Base-by-base conservation (phyloP, 1,140 invertebrate species). In the Stegodyphus mimosarum region DNA sequence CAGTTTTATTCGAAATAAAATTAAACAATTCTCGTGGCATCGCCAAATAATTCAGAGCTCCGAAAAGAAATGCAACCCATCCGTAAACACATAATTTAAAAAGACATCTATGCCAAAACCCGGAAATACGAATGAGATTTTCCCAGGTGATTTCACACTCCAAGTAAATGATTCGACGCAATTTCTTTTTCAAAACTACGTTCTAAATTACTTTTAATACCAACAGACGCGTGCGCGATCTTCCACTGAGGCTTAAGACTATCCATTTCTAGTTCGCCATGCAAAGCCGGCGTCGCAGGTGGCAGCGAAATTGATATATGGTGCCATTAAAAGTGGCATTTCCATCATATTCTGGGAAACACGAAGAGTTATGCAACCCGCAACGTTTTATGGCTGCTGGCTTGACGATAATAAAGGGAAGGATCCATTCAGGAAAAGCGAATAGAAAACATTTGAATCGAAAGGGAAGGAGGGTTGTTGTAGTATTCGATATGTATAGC, bases 271-370 rank as follows among this genome's bases (percentile, higher is more conserved):
- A 71, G 48, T 48, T 51, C 33, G 5, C 3, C 69, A 71, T 71
- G 69, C 69, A 71, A 71, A 71, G 55, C 55, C 7, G 17, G n/a
- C 78, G 78, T 17, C 67, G 78, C 78, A 80, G 78, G 78, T 80
- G 78, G 78, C 69, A 64, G 6, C 50, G 78, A 80, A 80, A 80
- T 80, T 80, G 78, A 80, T 80, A 80, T 80, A 80, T 53, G 78
- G 18, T 33, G 69, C 78, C 78, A 80, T 80, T 80, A 80, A 80
- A 80, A 80, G 52, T 80, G 78, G 78, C 78, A 80, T 60, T 80
- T 80, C 78, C 78, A 80, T 80, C 78, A 80, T 72, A 71, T 72
- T 72, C 67, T 72, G 51, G 69, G 78, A 80, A 80, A 80, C 69
- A 72, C 78, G 78, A 72, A 71, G 69, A 71, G 69, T 71, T 71